Percentiles rank a stretch among this genome's conserved stretches.
phyloP scores from a whole-genome alignment of 35 echinoderm and acorn worm genomes.

The Heliocidaris tuberculata region DNA sequence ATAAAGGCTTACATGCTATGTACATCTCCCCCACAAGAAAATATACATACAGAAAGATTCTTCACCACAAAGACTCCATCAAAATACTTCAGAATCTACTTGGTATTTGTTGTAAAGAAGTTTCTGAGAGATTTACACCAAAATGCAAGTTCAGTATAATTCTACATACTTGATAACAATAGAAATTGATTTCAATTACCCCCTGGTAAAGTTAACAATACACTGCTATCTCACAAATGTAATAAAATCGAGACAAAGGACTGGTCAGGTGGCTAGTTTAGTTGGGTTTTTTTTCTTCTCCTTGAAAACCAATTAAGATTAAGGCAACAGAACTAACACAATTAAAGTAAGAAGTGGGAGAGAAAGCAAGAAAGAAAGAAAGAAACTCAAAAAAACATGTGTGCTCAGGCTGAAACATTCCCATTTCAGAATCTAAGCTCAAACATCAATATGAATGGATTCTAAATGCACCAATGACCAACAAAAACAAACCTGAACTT shows the following conservation, averaged over 20 bases:
- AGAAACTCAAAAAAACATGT: not conserved
- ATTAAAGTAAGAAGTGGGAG: not conserved
- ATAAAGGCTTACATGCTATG: too few species aligned
- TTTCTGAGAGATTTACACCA: not conserved
- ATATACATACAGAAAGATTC: too few species aligned
- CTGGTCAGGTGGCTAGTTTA: not conserved
- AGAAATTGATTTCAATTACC: not conserved
- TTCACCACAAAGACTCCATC: too few species aligned
- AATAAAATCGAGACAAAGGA: not conserved
- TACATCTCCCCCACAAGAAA: too few species aligned
- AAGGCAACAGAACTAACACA: not conserved
- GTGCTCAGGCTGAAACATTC: slow-evolving; percentile 38
- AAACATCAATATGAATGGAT: slow-evolving; percentile 8
- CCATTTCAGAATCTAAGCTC: not conserved
- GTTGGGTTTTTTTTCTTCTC: not conserved
- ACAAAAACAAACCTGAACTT: slow-evolving; percentile 17
- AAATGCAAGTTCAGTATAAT: not conserved
- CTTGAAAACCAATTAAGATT: not conserved
- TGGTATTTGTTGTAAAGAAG: not conserved
- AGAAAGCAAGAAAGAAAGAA: not conserved
- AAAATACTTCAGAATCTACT: not conserved
- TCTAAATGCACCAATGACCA: slow-evolving; percentile 2
- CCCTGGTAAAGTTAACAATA: not conserved
- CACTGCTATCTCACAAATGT: not conserved
- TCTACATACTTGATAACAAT: not conserved